Base-by-base conservation (phyloP, 2,113 vertebrate species). In the Microtus montanus region DNA sequence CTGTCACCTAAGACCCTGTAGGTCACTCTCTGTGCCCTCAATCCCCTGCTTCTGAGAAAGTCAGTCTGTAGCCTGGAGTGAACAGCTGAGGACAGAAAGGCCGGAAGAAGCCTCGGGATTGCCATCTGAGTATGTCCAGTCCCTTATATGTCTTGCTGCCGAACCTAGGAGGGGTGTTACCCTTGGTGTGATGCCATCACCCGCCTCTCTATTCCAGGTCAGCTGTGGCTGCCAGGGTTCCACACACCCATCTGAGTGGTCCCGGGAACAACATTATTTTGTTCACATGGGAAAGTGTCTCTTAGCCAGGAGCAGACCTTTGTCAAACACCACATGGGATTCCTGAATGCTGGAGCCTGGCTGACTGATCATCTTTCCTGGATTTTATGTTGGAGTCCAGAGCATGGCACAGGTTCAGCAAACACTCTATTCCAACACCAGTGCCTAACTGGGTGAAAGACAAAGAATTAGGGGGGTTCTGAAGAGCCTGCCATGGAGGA, bases 11-110 rank as follows among this genome's bases (percentile, higher is more conserved):
- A 28, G 13, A 15, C 12, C 44, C 74, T 75, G 24, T 44, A 20
- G 61, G 82, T 64, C 38, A 12, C 10, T 52, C 24, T 63, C n/a
- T 26, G 61, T 0, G 61, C 30, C 12, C 30, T 20, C 41, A 7
- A 3, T 35, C 63, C 44, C 26, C 44, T 13, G 24, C 74, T 79
- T 71, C 15, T 22, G 2, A 61, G 52, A 71, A 7, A 22, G 41
- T 66, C 80, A 41, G 7, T 33, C 38, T 66, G 41, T 66, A 61
- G 30, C 13, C 19, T 44, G 41, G 1, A 24, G n/a, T 30, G 22
- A 12, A 22, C 20, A 80, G 71, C 79, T 1, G 7, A 41, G 26
- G 2, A 22, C 63, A 0, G 0, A 33, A 47, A 0, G 0, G 26
- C 80, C 6, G 52, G 20, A 8, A 0, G 9, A 3, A n/a, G 64